Base-by-base conservation (phyloP, 2,797 vertebrate genomes). In the Paedocypris micromegethes region DNA sequence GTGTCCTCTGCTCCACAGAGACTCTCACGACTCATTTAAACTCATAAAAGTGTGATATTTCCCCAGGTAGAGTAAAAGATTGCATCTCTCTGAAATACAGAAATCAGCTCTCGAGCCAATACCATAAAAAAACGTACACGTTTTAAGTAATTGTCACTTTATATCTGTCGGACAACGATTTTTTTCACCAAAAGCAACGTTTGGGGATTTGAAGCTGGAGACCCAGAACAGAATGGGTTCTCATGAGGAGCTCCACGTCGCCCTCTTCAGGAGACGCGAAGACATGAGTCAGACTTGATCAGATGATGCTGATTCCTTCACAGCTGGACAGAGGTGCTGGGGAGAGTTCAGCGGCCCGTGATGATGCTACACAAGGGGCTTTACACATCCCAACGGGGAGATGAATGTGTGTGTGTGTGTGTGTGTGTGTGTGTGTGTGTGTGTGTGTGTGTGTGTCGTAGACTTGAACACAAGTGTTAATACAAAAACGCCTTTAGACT, bases 131-230 rank as follows among this genome's bases (percentile, higher is more conserved):
- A 73, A 70, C 69, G 79, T 78, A 65, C 73, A 70, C 69, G 79
- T 78, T 76, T 82, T 83, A 74, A 78, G 73, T 77, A 76, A 63
- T 74, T 83, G 78, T 83, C 81, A 84, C 82, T 83, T 80, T 83
- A 81, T 85, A 81, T 78, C 81, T 82, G 79, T 84, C 84, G 81
- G 44, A 47, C n/a, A 23, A 23, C 23, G n/a, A 23, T 23, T 23
- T 23, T 23, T 23, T 23, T 23, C 23, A 23, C 23, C 23, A 1
- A 56, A 56, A 40, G 3, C 2, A 4, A 41, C 39, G 23, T 23
- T 23, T 23, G 23, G 23, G 23, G 23, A 23, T 23, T 23, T 23
- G 23, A 23, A 23, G 23, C 23, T 23, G 23, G 23, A 67, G 43
- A 54, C 7, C 23, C 51, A 64, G 7, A 45, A 53, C 43, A 39